Percentiles rank a stretch among this genome's conserved stretches.
Conservation (phyloP, 2,113 vertebrate species). For the Ibidorhyncha struthersii region DNA sequence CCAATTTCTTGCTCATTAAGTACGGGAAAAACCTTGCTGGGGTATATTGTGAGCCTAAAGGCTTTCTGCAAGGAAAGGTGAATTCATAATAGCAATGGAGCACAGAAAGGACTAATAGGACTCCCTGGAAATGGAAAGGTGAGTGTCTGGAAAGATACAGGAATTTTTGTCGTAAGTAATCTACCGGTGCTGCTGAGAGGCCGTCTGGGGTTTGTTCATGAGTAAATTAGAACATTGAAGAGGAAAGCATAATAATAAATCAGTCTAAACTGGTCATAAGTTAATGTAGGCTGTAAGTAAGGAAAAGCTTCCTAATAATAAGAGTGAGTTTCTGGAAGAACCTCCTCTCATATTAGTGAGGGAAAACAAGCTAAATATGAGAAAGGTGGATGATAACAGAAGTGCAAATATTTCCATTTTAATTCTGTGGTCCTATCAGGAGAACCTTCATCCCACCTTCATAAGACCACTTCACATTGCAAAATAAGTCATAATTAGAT, state of each 20-base stretch:
- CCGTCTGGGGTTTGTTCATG: background rate
- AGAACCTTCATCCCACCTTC: background rate
- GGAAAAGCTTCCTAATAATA: background rate
- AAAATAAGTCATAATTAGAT: too few species aligned
- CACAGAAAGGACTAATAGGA: background rate
- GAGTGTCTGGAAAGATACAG: background rate
- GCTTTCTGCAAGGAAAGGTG: background rate
- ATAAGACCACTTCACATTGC: background rate
- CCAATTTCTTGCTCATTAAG: background rate
- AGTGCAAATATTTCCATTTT: background rate
- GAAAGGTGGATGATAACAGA: background rate
- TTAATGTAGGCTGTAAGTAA: background rate
- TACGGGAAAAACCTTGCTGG: background rate
- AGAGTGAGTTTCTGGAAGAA: background rate
- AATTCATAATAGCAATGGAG: background rate
- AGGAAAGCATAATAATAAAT: background rate
- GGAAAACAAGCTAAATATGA: background rate
- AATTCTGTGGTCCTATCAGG: background rate
- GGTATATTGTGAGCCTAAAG: background rate
- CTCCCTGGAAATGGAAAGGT: background rate
- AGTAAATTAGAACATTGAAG: background rate
- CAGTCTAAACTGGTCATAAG: background rate
- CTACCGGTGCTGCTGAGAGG: accelerated
- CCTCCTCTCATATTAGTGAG: accelerated
- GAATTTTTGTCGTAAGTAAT: background rate